Percentiles rank a stretch among this genome's conserved stretches.
phyloP scores from a whole-genome alignment of 1,140 invertebrate genomes.

The Trichogramma pretiosum region DNA sequence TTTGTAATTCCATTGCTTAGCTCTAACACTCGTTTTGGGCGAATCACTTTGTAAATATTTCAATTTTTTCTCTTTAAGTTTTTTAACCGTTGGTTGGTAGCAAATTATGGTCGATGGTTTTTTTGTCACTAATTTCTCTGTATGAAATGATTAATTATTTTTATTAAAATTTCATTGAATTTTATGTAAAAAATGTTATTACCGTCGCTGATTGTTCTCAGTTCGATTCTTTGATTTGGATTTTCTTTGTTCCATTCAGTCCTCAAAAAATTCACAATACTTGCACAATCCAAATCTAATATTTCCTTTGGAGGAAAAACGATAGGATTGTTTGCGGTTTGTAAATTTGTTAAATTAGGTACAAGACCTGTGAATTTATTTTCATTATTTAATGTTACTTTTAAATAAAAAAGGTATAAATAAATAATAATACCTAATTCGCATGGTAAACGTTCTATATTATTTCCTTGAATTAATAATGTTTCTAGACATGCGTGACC shows the following conservation, averaged over 20 bases:
- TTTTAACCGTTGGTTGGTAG: constrained; percentile 21
- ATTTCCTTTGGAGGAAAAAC: constrained; percentile 44
- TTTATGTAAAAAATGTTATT: constrained; percentile 3
- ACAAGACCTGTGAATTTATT: constrained; percentile 25
- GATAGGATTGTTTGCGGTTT: constrained; percentile 46
- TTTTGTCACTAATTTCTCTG: constrained; percentile 26
- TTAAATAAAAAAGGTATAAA: constrained; percentile 1
- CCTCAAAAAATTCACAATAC: constrained; percentile 42
- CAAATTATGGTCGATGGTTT: constrained; percentile 30
- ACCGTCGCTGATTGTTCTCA: constrained; percentile 19
- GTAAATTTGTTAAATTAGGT: constrained; percentile 45
- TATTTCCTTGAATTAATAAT: constrained; percentile 50
- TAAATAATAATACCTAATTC: constrained; percentile 44
- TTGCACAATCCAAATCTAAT: constrained; percentile 37
- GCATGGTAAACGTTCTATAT: constrained; percentile 45
- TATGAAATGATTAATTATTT: constrained; percentile 17
- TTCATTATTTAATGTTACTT: constrained; percentile 3
- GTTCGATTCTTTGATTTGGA: constrained; percentile 24
- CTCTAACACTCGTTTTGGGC: constrained; percentile 13
- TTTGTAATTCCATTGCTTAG: constrained; percentile 27
- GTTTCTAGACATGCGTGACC: constrained; percentile 47
- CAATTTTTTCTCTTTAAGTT: constrained; percentile 4
- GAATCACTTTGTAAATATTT: background rate
- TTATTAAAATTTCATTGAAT: constrained; percentile 3
- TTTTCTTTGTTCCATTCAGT: constrained; percentile 38